Evolutionary conservation across 2,113 vertebrate species (phyloP).

Genomic region (Myrmecobius fasciatus): DNA sequence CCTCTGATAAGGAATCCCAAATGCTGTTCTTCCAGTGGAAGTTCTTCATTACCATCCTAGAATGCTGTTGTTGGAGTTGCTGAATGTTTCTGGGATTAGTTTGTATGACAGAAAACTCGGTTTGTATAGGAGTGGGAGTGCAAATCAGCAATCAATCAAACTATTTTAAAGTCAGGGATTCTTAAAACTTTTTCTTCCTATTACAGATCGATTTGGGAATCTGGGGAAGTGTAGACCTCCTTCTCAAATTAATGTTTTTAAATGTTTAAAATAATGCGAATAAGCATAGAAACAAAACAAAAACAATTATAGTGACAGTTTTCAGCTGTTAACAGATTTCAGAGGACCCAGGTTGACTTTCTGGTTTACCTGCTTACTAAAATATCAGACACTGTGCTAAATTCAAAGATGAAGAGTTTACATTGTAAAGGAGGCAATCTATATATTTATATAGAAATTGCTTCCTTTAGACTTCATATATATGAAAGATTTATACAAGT

Average conservation of each 20-base stretch:
- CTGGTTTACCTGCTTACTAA: not conserved
- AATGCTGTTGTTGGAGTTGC: not conserved
- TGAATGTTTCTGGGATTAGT: not conserved
- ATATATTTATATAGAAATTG: no score
- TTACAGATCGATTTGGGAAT: not conserved
- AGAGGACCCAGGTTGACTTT: not conserved
- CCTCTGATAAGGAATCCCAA: not conserved
- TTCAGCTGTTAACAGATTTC: not conserved
- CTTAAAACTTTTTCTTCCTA: not conserved
- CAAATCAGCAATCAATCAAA: not conserved
- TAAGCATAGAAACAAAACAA: not conserved
- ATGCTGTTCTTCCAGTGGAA: not conserved
- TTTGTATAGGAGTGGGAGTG: not conserved
- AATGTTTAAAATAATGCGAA: not conserved
- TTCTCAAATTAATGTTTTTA: not conserved
- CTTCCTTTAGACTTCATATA: no score
- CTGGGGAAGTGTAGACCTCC: not conserved
- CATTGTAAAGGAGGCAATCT: not conserved
- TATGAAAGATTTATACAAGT: no score
- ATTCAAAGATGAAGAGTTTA: not conserved
- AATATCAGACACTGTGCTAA: not conserved
- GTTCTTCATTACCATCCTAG: not conserved
- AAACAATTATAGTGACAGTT: not conserved
- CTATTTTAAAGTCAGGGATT: not conserved
- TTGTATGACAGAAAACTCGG: not conserved